A percentile compares a stretch with the other conserved stretches of the same genome.
Conservation (phyloP, 2,888 invertebrate species). For the Coleophora deauratella region DNA sequence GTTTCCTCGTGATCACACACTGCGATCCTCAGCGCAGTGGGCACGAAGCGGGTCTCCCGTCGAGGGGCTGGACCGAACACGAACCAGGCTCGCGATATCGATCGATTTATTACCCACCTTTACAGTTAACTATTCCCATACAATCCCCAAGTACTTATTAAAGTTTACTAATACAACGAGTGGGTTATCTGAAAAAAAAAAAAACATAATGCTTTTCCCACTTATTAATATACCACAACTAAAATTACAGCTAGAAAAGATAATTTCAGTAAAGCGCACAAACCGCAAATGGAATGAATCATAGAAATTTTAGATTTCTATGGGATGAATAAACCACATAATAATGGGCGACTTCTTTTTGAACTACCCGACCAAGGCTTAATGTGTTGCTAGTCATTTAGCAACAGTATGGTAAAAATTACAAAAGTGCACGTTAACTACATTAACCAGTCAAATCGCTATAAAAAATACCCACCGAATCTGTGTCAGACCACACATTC, state of each 20-base stretch:
- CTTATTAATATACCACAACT: conserved; percentile 10
- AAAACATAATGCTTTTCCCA: conserved; percentile 7
- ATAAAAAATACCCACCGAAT: too few relatives aligned
- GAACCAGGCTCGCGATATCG: conserved; percentile 34
- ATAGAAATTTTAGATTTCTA: too few relatives aligned
- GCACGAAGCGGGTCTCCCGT: conserved; percentile 28
- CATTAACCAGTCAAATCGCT: too few relatives aligned
- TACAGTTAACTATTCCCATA: conserved; percentile 28
- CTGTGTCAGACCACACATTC: too few relatives aligned
- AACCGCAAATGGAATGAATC: conserved; percentile 9
- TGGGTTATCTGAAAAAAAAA: too few relatives aligned
- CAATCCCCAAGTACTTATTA: conserved; percentile 9
- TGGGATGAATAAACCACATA: conserved; percentile 22
- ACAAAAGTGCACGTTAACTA: too few relatives aligned
- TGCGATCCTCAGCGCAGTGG: conserved; percentile 26
- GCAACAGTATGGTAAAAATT: too few relatives aligned
- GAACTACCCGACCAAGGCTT: conserved; percentile 13
- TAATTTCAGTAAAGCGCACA: conserved; percentile 16
- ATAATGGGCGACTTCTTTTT: conserved; percentile 17
- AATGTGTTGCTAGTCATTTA: conserved; percentile 10
- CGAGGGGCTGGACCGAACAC: conserved; percentile 35
- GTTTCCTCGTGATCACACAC: conserved; percentile 33
- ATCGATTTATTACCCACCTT: conserved; percentile 34
- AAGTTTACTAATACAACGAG: conserved; percentile 5
- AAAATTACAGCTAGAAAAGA: conserved; percentile 16